Base-by-base conservation (phyloP, 2,888 invertebrate species). In the Hypomecis punctinalis region DNA sequence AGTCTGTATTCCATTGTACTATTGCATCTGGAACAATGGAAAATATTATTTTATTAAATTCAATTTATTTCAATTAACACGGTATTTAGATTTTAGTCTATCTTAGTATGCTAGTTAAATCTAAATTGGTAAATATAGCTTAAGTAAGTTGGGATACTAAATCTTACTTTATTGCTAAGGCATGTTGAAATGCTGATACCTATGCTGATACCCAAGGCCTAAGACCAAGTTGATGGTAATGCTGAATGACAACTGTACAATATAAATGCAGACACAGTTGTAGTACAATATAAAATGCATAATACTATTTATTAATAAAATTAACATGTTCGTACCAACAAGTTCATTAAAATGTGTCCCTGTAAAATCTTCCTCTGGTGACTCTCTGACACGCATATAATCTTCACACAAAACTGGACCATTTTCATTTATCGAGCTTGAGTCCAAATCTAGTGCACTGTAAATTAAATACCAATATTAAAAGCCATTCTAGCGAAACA, bases 1-100 rank as follows among this genome's bases (percentile, higher is more conserved):
- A 90, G 67, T 92, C 90, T 11, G 67, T 69, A 75, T 87, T 89
- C 92, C 92, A 93, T 65, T 88, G 85, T 36, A 83, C 66, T 23
- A 92, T 75, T 39, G 78, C 83, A 39, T 81, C 92, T 92, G 80
- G 43, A 82, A 86, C 62, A 59, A 53, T 6, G 35, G 0, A 7
- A 35, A 11, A 6, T 37, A 13, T 5, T 47, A 10, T 4, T 40
- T 40, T 7, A 40, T 40, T 40, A 23, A 23, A 2, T 23, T 23
- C 23, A 23, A 23, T 23, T 23, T 23, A 23, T 23, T 23, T 23
- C 23, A 23, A 23, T 23, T 23, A 23, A 23, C 23, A 23, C 23
- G 23, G 23, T 23, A 23, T 23, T 23, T 23, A 23, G 1, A 23
- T 23, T 23, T 1, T 23, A 23, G 23, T 23, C 23, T 23, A 23